Conservation (phyloP, 2,888 invertebrate genomes). For the Tridacna crocea region DNA sequence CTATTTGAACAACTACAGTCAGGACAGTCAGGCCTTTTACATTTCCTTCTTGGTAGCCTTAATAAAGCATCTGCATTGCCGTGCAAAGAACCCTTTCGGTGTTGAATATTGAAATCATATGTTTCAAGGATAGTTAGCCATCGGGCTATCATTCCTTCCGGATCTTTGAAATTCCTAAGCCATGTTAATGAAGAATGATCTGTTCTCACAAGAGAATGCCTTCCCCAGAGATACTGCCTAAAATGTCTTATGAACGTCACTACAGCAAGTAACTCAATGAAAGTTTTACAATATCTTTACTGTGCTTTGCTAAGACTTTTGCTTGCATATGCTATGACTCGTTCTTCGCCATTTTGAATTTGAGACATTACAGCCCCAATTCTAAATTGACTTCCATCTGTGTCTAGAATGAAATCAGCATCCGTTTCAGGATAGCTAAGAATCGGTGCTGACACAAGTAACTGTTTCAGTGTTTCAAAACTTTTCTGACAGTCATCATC, state of each 20-base stretch:
- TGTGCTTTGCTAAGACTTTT: constrained; percentile 48
- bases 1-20: not conserved
- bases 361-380: constrained; percentile 65
- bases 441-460: constrained; percentile 41
- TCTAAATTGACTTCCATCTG: constrained; percentile 60
- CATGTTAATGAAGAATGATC: constrained; percentile 69
- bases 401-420: constrained; percentile 57
- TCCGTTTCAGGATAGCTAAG: constrained; percentile 44
- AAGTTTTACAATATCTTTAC: constrained; percentile 56
- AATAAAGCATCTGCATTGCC: constrained; percentile 25
- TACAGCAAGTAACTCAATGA: constrained; percentile 56
- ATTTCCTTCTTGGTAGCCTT: constrained; percentile 23
- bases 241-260: constrained; percentile 61
- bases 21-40: constrained; percentile 29
- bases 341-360: too few relatives aligned
- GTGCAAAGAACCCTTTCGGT: constrained; percentile 22
- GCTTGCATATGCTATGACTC: constrained; percentile 61
- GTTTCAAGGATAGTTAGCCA: constrained; percentile 40
- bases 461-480: constrained; percentile 52
- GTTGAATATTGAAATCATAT: constrained; percentile 25
- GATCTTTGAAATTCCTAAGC: too few relatives aligned
- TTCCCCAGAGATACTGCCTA: constrained; percentile 61
- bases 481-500: constrained; percentile 35
- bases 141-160: constrained; percentile 36
- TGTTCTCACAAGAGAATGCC: constrained; percentile 58